phyloP scores from a whole-genome alignment of 2,113 vertebrate species.

The Entosphenus tridentatus region DNA sequence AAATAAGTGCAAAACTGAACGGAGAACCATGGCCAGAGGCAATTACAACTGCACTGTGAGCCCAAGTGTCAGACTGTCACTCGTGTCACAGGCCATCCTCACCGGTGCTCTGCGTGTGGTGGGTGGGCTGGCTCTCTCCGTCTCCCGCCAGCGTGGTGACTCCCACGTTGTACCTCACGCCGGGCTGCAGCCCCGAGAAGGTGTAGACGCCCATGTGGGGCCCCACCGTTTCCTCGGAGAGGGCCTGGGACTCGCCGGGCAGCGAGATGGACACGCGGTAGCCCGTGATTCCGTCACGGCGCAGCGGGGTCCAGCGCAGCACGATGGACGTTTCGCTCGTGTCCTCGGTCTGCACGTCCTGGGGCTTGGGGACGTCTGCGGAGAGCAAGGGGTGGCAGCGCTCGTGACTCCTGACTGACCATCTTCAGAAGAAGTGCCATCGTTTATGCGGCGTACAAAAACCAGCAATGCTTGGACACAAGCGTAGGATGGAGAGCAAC shows the following conservation, averaged over 20 bases:
- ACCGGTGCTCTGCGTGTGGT: slow-evolving; percentile 82
- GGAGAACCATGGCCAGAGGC: too few species aligned
- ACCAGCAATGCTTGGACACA: too few species aligned
- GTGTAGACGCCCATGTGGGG: slow-evolving; percentile 61
- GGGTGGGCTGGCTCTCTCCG: slow-evolving; percentile 67
- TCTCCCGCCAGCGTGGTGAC: slow-evolving; percentile 73
- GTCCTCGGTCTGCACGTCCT: slow-evolving; percentile 70
- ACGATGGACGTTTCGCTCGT: slow-evolving; percentile 78
- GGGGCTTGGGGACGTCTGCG: slow-evolving; percentile 69
- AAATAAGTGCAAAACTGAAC: too few species aligned
- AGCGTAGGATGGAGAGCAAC: too few species aligned
- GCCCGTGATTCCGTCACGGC: slow-evolving; percentile 59
- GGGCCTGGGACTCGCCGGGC: slow-evolving; percentile 65
- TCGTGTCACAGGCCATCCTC: slow-evolving; percentile 13
- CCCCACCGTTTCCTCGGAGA: slow-evolving; percentile 75
- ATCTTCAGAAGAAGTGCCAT: too few species aligned
- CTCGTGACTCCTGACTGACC: too few species aligned
- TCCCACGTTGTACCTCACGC: slow-evolving; percentile 89
- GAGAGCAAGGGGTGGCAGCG: slow-evolving; percentile 15
- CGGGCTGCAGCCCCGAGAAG: slow-evolving; percentile 73
- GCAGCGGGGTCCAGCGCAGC: slow-evolving; percentile 78
- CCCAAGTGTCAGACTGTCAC: too few species aligned
- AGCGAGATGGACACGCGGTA: slow-evolving; percentile 81
- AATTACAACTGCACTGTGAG: too few species aligned
- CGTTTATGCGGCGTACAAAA: too few species aligned